Conservation (phyloP, 2,888 invertebrate genomes). For the Calephelis perditalis region DNA sequence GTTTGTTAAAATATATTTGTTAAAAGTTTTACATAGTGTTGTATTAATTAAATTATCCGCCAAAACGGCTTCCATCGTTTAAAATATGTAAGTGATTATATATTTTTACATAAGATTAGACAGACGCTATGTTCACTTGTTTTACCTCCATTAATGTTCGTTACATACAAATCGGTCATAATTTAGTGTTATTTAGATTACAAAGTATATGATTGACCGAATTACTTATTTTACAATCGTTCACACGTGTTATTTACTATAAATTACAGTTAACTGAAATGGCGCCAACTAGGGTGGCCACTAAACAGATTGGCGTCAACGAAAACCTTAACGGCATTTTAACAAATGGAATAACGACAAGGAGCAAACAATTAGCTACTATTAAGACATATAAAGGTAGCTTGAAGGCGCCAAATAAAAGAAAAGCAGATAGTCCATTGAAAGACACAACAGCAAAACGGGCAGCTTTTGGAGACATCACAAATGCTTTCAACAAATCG, state of each 20-base stretch:
- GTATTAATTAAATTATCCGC: slow-evolving; percentile 28
- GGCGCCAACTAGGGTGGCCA: slow-evolving; percentile 81
- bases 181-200: slow-evolving; percentile 18
- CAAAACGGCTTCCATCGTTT: slow-evolving; percentile 58
- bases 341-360: slow-evolving; percentile 77
- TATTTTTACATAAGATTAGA: slow-evolving; percentile 35
- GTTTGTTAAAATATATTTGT: slow-evolving; percentile 29
- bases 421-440: slow-evolving; percentile 89
- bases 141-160: slow-evolving; percentile 73
- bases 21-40: slow-evolving; percentile 16
- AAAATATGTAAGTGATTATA: slow-evolving; percentile 52
- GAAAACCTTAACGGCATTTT: slow-evolving; percentile 65
- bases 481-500: slow-evolving; percentile 81
- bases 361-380: slow-evolving; percentile 78
- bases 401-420: slow-evolving; percentile 80
- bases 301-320: slow-evolving; percentile 66
- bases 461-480: slow-evolving; percentile 91
- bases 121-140: slow-evolving; percentile 67
- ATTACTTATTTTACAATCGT: not conserved
- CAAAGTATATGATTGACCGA: not conserved
- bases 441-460: slow-evolving; percentile 87
- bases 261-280: slow-evolving; percentile 61
- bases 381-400: slow-evolving; percentile 62
- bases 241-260: slow-evolving; percentile 47
- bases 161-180: slow-evolving; percentile 51